Percentiles rank a stretch among this genome's conserved stretches.
Conservation (phyloP, 2,797 vertebrate genomes). For the Acipenser ruthenus region DNA sequence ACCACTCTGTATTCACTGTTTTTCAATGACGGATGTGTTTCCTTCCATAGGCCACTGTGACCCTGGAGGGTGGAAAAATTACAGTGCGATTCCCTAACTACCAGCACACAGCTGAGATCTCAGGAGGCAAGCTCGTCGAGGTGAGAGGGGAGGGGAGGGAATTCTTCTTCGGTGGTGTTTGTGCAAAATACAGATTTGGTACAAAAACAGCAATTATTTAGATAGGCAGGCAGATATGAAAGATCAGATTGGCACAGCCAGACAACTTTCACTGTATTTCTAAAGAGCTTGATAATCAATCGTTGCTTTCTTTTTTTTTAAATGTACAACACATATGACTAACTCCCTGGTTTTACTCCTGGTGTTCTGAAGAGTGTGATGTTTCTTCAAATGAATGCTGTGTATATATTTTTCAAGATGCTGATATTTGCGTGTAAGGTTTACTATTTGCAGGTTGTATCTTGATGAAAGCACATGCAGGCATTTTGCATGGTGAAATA, state of each 20-base stretch:
- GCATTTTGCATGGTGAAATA: too few species aligned
- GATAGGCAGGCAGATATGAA: too few species aligned
- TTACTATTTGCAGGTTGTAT: background rate
- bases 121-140: constrained; percentile 79
- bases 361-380: too few species aligned
- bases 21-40: constrained; percentile 4
- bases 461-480: too few species aligned
- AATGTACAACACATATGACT: too few species aligned
- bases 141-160: constrained; percentile 58
- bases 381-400: too few species aligned
- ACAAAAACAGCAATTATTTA: background rate
- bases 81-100: constrained; percentile 76
- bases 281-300: too few species aligned
- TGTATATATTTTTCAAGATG: constrained; percentile 16
- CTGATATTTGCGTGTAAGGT: background rate
- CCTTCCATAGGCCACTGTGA: constrained; percentile 66
- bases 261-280: too few species aligned
- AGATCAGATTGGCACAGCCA: too few species aligned
- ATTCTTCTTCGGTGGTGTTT: too few species aligned
- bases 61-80: constrained; percentile 71
- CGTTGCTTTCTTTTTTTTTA: too few species aligned
- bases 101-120: constrained; percentile 71
- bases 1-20: constrained; percentile 5
- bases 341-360: too few species aligned
- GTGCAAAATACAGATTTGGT: background rate